These are phyloP conservation scores for Corythornis cristatus DNA, from an alignment of 2,113 vertebrate genomes.

Conservation along the genomic window DNA sequence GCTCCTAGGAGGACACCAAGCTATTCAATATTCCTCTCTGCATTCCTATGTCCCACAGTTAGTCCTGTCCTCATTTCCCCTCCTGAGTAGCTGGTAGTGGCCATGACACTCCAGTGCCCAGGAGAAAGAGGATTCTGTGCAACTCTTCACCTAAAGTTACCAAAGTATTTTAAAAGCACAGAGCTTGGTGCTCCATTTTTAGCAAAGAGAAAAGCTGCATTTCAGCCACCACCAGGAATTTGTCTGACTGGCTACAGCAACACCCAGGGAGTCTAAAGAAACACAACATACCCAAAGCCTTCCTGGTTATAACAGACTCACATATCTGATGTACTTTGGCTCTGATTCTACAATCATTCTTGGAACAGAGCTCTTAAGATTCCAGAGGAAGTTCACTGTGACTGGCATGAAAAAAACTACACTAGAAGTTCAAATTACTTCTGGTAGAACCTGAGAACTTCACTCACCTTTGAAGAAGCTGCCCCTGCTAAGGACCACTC, in stretches of 20 bases:
- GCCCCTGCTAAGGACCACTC: background rate
- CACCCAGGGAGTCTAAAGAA: background rate
- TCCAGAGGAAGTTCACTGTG: background rate
- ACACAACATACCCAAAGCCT: background rate
- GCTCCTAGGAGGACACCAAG: background rate
- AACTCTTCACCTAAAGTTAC: background rate
- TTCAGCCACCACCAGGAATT: background rate
- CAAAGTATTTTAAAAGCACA: background rate
- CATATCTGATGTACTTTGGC: conserved; percentile 6
- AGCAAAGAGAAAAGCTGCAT: background rate
- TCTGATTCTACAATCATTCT: background rate
- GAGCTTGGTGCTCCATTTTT: background rate
- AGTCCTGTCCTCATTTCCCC: background rate
- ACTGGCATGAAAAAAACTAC: background rate
- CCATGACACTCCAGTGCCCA: background rate
- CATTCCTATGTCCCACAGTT: background rate
- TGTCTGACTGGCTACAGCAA: background rate
- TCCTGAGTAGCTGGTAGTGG: background rate
- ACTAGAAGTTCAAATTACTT: background rate
- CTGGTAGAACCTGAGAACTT: background rate
- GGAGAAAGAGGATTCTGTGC: background rate
- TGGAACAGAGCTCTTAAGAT: background rate
- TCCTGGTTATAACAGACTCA: background rate
- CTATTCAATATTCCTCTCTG: background rate
- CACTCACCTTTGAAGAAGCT: background rate